Evolutionary conservation across 64 coral and sea anemone species (phyloP), one percentile per base, ranked within the genome.

Genomic region (Catalaphyllia jardinei): DNA sequence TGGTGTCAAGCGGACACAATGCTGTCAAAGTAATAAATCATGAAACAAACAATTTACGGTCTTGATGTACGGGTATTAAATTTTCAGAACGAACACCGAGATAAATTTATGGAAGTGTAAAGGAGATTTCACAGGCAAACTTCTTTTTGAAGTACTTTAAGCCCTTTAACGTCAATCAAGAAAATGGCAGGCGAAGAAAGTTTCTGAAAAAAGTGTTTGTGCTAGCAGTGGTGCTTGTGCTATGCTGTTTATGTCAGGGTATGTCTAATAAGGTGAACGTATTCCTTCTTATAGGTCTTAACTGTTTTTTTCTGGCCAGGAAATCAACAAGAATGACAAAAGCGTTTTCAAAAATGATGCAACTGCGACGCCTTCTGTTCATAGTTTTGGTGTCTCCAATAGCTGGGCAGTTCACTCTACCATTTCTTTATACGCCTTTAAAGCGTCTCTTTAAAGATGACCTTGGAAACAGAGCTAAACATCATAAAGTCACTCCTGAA

Each of bases 351-450:
- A 10, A 9, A 10, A 20, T 25, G 65, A 67, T 24, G 9, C 8
- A 22, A 22, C 29, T 46, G 12, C 27, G 0, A 4, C 11, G 24
- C 8, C 22, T 29, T 38, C 63, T 71, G 1, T 51, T 25, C 65
- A 11, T 69, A n/a, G 25, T 69, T 29, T 28, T 69, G 65, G 20
- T 69, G 4, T 10, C 22, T 69, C 62, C 63, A 5, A 4, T 22
- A 0, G 20, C 64, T 9, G 81, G 81, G 27, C 81, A 85, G 24
- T 85, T 71, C 33, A 67, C 67, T 5, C 10, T 85, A 50, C 81
- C 81, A 15, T 52, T 85, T 9, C 63, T 85, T 46, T 85, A 85
- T 20, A 85, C 71, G 81, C 81, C 81, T 17, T 0, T 85, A 0
- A 85, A 71, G 4, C 0, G 0, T 0, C 0, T 85, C 22, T 17